Percentiles rank a stretch among this genome's conserved stretches.
phyloP scores from a whole-genome alignment of 1,140 invertebrate genomes.

The Cydia splendana region DNA sequence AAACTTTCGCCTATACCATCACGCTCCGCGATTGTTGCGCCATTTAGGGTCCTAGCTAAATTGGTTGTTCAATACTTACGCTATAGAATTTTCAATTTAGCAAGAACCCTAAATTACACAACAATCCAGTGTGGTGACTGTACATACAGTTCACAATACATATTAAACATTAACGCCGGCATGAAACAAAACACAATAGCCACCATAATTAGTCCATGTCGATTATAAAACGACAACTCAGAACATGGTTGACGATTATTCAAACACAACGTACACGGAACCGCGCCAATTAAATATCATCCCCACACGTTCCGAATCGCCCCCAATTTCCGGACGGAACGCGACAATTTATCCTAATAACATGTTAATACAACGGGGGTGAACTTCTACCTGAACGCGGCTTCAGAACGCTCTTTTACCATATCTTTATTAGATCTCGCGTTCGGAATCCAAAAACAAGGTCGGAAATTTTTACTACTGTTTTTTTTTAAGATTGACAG shows the following conservation, averaged over 20 bases:
- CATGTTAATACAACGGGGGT: conserved; percentile 50
- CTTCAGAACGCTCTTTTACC: conserved; percentile 44
- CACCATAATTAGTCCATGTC: conserved; percentile 40
- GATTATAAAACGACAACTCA: conserved; percentile 37
- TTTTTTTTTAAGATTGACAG: conserved; percentile 34
- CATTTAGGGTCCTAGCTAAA: too few relatives aligned
- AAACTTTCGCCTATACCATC: too few relatives aligned
- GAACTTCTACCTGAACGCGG: conserved; percentile 43
- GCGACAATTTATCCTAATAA: conserved; percentile 56
- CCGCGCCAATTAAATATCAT: conserved; percentile 46
- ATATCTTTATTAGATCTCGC: conserved; percentile 49
- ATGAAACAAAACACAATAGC: conserved; percentile 37
- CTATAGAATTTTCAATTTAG: too few relatives aligned
- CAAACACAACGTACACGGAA: conserved; percentile 36
- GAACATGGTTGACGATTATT: conserved; percentile 38
- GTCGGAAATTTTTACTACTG: conserved; percentile 10
- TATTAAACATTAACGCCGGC: conserved; percentile 8
- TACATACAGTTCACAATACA: not conserved
- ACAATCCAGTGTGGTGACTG: too few relatives aligned
- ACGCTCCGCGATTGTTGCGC: too few relatives aligned
- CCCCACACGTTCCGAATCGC: conserved; percentile 37
- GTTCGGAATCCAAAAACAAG: conserved; percentile 35
- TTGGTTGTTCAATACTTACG: too few relatives aligned
- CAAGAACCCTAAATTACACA: too few relatives aligned
- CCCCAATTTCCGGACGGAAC: conserved; percentile 41